Conservation (phyloP, 2,888 invertebrate species). For the Microctonus hyperodae region DNA sequence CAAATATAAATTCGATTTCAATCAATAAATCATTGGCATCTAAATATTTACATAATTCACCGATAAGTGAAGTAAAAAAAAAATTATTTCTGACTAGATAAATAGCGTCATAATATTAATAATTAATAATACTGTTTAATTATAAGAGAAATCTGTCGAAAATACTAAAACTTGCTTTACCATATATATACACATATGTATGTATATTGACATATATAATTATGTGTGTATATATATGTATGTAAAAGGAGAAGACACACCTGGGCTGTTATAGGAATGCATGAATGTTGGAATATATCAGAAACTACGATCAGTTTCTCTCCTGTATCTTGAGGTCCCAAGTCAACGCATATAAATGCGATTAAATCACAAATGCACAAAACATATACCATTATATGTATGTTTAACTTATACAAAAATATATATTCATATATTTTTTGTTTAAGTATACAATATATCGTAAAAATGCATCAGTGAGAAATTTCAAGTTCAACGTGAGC, state of each 20-base stretch:
- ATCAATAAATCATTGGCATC: neutral
- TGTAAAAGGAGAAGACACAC: conserved; percentile 8
- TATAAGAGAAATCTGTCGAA: conserved; percentile 26
- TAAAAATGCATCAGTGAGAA: conserved; percentile 6
- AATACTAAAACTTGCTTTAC: conserved; percentile 19
- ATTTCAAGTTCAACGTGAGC: conserved; percentile 21
- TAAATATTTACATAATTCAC: neutral
- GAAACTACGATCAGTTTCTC: conserved; percentile 1
- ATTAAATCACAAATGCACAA: neutral
- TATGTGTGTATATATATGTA: neutral
- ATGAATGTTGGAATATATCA: neutral
- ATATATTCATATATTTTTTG: too few relatives aligned
- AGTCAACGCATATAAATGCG: neutral
- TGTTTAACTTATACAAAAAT: neutral
- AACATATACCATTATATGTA: neutral
- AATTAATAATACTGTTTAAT: conserved; percentile 7
- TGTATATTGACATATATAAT: neutral
- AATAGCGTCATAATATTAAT: conserved; percentile 1
- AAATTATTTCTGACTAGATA: neutral
- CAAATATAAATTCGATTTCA: too few relatives aligned
- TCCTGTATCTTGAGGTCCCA: neutral
- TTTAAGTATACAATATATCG: neutral
- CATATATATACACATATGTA: neutral
- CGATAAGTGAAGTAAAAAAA: neutral
- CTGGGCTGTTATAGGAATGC: neutral